Evolutionary conservation across 1,140 invertebrate species (phyloP), one percentile per base, ranked within the genome.

Genomic region (Linepithema humile): DNA sequence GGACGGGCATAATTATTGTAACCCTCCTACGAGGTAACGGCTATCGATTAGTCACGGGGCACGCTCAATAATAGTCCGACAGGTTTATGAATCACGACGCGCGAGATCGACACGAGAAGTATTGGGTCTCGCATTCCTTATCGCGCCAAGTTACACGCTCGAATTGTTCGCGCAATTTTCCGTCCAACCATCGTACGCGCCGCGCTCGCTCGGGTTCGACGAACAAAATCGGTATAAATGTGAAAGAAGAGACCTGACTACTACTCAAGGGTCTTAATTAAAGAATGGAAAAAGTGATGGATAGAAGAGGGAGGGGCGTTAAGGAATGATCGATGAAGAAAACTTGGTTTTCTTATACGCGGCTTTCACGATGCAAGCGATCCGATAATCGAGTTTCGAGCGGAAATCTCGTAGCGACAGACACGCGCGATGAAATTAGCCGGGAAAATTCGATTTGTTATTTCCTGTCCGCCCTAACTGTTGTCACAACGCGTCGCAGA

Each of bases 51-150:
- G 74, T 88, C 86, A 88, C 73, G 73, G 26, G 17, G 6, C 35
- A 35, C 20, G 17, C 45, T 88, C 72, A 59, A 83, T 85, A 85
- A 70, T 83, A 69, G 48, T 23, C 3, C 50, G 65, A 77, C 64
- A 65, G 38, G 20, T 82, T 83, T 88, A 88, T 73, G 86, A 88
- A 85, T 88, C 83, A 82, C 77, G 23, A 69, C 45, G 67, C 29
- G 62, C 53, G 26, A 74, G 73, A 48, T 73, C 45, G 35, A 82
- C 40, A 7, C 32, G 1, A 26, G 17, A 15, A 55, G 45, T 35
- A 50, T 20, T 12, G 29, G 12, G 29, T n/a, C 53, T 35, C 10
- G 17, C 62, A 50, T 83, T 72, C n/a, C 57, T 86, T 72, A 57
- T 75, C 70, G 45, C 64, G 53, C 64, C 7, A 43, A 15, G 40